phyloP scores from a whole-genome alignment of 2,888 invertebrate genomes.

The Lysandra bellargus region DNA sequence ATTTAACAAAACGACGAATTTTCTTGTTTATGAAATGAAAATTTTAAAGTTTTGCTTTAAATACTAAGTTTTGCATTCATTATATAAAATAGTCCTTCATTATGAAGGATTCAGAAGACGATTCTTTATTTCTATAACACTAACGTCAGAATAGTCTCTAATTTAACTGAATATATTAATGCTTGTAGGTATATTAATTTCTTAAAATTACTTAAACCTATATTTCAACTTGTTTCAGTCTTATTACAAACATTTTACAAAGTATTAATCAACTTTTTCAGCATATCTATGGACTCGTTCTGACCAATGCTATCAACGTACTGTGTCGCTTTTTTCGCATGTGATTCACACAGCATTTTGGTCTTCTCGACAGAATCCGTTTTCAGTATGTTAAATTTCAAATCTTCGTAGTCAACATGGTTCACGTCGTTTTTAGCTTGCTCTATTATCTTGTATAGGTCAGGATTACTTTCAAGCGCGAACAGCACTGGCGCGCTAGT shows the following conservation, averaged over 20 bases:
- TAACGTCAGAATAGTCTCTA: too few relatives aligned
- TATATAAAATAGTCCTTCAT: too few relatives aligned
- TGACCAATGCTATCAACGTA: constrained; percentile 65
- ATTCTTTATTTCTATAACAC: too few relatives aligned
- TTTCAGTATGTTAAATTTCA: constrained; percentile 73
- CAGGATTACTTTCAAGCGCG: constrained; percentile 88
- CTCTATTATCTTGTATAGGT: constrained; percentile 82
- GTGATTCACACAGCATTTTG: constrained; percentile 65
- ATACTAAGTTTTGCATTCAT: too few relatives aligned
- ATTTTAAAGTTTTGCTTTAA: too few relatives aligned
- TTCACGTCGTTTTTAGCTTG: constrained; percentile 84
- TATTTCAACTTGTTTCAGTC: constrained; percentile 1
- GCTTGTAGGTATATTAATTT: too few relatives aligned
- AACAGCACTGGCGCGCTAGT: constrained; percentile 92
- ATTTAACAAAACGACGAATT: too few relatives aligned
- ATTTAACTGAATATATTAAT: too few relatives aligned
- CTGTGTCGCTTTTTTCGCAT: constrained; percentile 64
- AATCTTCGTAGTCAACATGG: constrained; percentile 84
- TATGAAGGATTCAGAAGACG: too few relatives aligned
- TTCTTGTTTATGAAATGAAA: too few relatives aligned
- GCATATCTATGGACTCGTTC: constrained; percentile 72
- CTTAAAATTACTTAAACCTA: not conserved
- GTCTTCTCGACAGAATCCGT: constrained; percentile 72
- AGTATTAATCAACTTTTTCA: constrained; percentile 70
- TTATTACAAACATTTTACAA: constrained; percentile 46